Evolutionary conservation across 2,888 invertebrate species (phyloP), one percentile per base, ranked within the genome.

Genomic region (Mythimna vitellina): DNA sequence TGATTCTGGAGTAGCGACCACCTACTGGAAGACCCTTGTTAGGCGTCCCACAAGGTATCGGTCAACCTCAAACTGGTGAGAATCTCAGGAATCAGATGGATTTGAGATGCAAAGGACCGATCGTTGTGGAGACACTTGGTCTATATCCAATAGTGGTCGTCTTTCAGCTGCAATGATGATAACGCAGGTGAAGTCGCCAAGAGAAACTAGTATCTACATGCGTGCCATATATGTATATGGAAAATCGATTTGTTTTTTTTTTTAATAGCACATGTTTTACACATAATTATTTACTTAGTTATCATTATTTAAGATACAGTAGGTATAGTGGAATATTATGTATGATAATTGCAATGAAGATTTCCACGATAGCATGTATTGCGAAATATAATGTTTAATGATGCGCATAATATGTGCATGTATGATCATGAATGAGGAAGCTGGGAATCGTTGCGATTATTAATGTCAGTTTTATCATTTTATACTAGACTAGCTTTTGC

Each of bases 301-400:
- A 42, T 14, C 0, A 62, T 57, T 54, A 69, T 58, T 32, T 63
- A 20, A 12, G n/a, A 54, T 58, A 12, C 8, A 64, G 29, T 35
- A 17, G 22, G 42, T 51, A 9, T 51, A n/a, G 62, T 77, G 57
- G 38, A 49, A 76, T 58, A 42, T 69, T 58, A 53, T 76, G 17
- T n/a, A 61, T 65, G 56, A 3, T 77, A 65, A 70, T 78, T 78
- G 29, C 58, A n/a, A 17, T 46, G 29, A 78, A 66, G 56, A 70
- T 78, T 70, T 70, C 78, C 65, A 56, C 46, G 17, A 42, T 53
- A n/a, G n/a, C 25, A 22, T 0, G 46, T 56, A 78, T 69, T 42
- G 20, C 51, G 38, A 66, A 80, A 63, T 73, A 58, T 10, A 54
- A 65, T 54, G 7, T 51, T 14, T 10, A 14, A 6, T 58, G 46